Conservation (phyloP, 2,113 vertebrate genomes). For the Pogona vitticeps region DNA sequence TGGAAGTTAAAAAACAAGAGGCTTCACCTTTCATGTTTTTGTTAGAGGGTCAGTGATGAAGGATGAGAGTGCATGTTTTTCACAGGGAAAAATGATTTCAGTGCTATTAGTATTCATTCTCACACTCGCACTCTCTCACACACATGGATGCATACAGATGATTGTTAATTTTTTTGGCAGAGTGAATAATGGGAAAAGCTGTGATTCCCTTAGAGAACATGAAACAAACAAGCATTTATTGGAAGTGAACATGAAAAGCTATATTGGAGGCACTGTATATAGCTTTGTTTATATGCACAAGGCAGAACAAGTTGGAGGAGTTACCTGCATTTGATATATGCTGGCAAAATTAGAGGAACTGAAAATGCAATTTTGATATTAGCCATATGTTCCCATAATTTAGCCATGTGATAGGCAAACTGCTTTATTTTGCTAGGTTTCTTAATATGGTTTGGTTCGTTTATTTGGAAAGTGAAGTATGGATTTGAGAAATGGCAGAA, state of each 20-base stretch:
- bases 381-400: neutral
- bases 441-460: constrained; percentile 18
- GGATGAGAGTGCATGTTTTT: neutral
- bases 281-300: neutral
- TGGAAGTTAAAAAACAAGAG: neutral
- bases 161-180: neutral
- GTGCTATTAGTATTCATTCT: neutral
- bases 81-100: neutral
- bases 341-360: constrained; percentile 48
- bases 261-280: neutral
- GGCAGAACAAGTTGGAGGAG: neutral
- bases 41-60: neutral
- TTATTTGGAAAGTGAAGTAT: neutral
- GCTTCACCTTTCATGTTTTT: neutral
- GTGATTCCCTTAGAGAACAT: neutral
- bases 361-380: constrained; percentile 21
- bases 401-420: constrained; percentile 35
- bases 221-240: constrained; percentile 7
- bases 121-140: no score
- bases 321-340: constrained; percentile 1
- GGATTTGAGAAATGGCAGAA: neutral
- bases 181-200: neutral
- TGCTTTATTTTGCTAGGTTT: constrained; percentile 20
- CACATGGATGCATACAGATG: no score
- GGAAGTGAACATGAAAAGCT: neutral